Percentiles rank a stretch among this genome's conserved stretches.
These are phyloP conservation scores for Cephalotes varians DNA, from an alignment of 2,888 invertebrate genomes.

Conservation along the genomic window DNA sequence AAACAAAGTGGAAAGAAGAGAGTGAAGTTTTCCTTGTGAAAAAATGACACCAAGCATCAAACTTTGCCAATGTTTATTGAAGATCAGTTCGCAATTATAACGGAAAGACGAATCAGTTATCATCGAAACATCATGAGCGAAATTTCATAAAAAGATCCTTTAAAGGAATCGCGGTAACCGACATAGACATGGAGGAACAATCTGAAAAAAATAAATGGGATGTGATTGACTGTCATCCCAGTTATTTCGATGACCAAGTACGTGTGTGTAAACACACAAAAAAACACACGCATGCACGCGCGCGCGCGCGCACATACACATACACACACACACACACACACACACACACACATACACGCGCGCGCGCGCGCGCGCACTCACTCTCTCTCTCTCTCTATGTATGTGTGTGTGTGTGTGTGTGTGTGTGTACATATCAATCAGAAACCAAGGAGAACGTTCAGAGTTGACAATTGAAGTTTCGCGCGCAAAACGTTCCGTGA, in stretches of 20 bases:
- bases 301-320: too few species aligned
- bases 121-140: not conserved
- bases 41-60: conserved; percentile 76
- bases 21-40: conserved; percentile 70
- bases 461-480: conserved; percentile 59
- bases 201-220: not conserved
- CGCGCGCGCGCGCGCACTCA: too few species aligned
- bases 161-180: not conserved
- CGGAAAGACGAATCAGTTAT: not conserved
- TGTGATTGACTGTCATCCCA: not conserved
- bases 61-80: not conserved
- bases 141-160: not conserved
- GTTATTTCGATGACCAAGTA: too few species aligned
- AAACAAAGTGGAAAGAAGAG: conserved; percentile 43
- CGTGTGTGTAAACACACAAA: too few species aligned
- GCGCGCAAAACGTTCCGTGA: conserved; percentile 64
- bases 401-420: too few species aligned
- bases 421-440: too few species aligned
- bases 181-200: not conserved
- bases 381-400: too few species aligned
- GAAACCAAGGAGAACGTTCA: not conserved
- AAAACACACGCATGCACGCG: too few species aligned
- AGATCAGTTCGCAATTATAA: not conserved
- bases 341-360: too few species aligned
- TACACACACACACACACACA: too few species aligned